Base-by-base conservation (phyloP, 2,888 invertebrate species). In the Conomelus anceps region DNA sequence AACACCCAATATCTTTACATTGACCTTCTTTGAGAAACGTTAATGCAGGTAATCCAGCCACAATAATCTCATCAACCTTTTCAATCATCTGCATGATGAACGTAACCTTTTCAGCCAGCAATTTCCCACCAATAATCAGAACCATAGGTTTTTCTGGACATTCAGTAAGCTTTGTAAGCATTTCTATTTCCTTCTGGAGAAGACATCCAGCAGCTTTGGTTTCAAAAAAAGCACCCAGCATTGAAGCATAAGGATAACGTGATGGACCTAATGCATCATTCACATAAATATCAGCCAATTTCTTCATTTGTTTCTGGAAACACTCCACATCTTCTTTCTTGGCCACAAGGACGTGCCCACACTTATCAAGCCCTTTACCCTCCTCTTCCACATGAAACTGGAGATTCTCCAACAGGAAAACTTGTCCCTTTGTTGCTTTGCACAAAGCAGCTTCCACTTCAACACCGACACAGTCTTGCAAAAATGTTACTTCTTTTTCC, bases 261-360 rank as follows among this genome's bases (percentile, higher is more conserved):
- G 97, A 98, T 87, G 98, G 98, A 92, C 99, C 99, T 94, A 99
- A 99, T 13, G 99, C 99, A 95, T 99, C 99, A 94, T 99, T 99
- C 20, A 99, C 97, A 93, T 99, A 99, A 24, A 99, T 95, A 94
- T 99, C 99, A 20, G 98, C 99, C 89, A 99, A 94, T 93, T 98
- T 98, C 89, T 98, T 96, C 89, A 99, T 94, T 91, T 98, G 98
- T 20, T 95, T 96, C 91, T 99, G 95, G 94, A 99, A 99, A 91
- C 95, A 95, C 91, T 96, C 96, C 0, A 98, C 96, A 92, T 97
- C 97, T 84, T 95, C 97, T 85, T 97, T 95, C 91, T 97, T 96
- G 29, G 99, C 99, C 93, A 99, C 99, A 0, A 97, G 93, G 96
- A 99, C 99, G 88, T 96, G 96, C 20, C 99, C 99, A 90, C 95